Evolutionary conservation across 2,113 vertebrate species (phyloP), one percentile per base, ranked within the genome.

Genomic region (Equus quagga): DNA sequence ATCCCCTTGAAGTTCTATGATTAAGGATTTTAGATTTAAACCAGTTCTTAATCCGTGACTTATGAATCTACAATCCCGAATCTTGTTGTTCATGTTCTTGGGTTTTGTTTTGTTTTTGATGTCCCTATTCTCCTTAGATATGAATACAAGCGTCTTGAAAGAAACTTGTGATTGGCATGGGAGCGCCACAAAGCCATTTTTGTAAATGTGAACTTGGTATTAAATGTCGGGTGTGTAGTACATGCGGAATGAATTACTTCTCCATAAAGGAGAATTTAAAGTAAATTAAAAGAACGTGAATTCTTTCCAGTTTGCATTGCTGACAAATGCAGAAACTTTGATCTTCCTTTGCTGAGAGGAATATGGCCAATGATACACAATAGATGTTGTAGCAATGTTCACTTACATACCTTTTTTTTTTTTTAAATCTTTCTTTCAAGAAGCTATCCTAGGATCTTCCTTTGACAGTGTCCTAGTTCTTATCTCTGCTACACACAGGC

Each of bases 401-500:
- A 75, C 69, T 80, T 89, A 14, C 8, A n/a, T 94, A 91, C 51
- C 44, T 41, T 81, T 78, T 51, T 41, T 80, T 76, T 51, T 54
- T n/a, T 26, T 3, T 9, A 82, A 93, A 19, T 24, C 15, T 92
- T 72, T 60, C 18, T 94, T 97, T 86, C 94, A 65, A 91, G 78
- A 81, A 81, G 8, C 73, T 98, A 5, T 72, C 60, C 69, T 96
- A 65, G 95, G 97, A 69, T 83, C 6, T 65, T 93, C 82, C 89
- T 89, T 87, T 97, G 89, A 90, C 89, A 96, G 64, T 75, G 89
- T 92, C 62, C 65, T 91, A 49, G 36, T 91, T 96, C 97, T 96
- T 95, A 97, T 41, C 91, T 98, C 64, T 91, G 33, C 46, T 67
- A 90, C 51, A 80, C 65, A 31, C 31, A 78, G 41, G 62, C 95